Evolutionary conservation across 2,113 vertebrate genomes (phyloP).

Genomic region (Psittacara wagleri): DNA sequence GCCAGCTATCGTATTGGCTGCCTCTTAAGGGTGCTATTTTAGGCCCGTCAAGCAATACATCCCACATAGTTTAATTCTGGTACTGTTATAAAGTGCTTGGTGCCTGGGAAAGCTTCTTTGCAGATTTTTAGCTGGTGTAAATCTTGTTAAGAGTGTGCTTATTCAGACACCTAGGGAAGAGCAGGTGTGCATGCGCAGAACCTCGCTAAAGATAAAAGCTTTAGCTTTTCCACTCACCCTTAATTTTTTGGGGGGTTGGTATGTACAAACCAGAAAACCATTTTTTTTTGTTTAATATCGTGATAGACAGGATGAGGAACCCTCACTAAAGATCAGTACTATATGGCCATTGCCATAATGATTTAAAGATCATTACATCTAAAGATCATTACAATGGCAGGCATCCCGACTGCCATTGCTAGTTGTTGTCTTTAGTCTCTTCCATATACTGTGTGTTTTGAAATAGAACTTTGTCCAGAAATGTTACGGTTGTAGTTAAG

Average conservation of each 20-base stretch:
- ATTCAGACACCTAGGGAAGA: accelerated
- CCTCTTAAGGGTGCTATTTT: accelerated
- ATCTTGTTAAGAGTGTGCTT: neutral
- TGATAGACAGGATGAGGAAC: neutral
- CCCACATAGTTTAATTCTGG: accelerated
- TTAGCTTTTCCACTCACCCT: neutral
- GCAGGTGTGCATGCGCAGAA: accelerated
- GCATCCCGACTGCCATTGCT: neutral
- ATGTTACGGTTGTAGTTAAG: neutral
- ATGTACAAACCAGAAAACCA: neutral
- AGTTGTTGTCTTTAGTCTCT: neutral
- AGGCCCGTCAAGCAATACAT: accelerated
- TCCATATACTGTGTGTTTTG: neutral
- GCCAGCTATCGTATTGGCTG: accelerated
- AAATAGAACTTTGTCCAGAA: neutral
- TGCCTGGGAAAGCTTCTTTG: neutral
- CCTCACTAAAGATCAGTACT: neutral
- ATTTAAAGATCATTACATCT: neutral
- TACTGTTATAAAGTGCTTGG: accelerated
- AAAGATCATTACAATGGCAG: too few species aligned
- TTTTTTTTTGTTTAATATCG: accelerated
- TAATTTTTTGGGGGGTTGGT: neutral
- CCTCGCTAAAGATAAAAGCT: neutral
- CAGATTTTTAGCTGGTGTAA: too few species aligned
- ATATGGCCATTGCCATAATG: accelerated